Conservation (phyloP, 2,113 vertebrate species). For the Xiphorhynchus elegans region DNA sequence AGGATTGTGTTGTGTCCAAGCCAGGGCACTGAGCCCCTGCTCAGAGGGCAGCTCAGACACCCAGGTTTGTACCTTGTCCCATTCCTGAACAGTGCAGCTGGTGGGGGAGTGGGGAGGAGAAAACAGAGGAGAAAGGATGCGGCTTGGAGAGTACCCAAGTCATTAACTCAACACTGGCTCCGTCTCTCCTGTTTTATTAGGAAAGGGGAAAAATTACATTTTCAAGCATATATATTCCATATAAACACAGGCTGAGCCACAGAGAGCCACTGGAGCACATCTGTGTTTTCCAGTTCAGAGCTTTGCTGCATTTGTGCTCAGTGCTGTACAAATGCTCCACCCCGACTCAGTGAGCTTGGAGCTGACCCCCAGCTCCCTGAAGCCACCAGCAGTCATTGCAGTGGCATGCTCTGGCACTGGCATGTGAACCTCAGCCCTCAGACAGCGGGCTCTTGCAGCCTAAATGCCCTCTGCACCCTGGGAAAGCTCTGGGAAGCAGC, state of each 20-base stretch:
- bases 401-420: background rate
- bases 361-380: background rate
- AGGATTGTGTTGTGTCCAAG: background rate
- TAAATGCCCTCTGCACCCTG: background rate
- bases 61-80: background rate
- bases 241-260: background rate
- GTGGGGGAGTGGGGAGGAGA: background rate
- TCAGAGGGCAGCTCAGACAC: background rate
- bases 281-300: background rate
- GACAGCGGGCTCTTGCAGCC: background rate
- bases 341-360: background rate
- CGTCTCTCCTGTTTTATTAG: background rate
- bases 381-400: background rate
- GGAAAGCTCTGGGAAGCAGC: background rate
- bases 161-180: background rate
- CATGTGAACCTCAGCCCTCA: background rate
- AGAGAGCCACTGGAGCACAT: background rate
- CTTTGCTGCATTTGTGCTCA: background rate
- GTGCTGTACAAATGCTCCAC: background rate
- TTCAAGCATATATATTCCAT: background rate
- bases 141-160: background rate
- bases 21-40: background rate
- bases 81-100: rapidly evolving
- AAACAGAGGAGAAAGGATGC: background rate
- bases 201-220: background rate